Evolutionary conservation across 1,140 invertebrate species (phyloP).

Genomic region (Drosophila sulfurigaster): DNA sequence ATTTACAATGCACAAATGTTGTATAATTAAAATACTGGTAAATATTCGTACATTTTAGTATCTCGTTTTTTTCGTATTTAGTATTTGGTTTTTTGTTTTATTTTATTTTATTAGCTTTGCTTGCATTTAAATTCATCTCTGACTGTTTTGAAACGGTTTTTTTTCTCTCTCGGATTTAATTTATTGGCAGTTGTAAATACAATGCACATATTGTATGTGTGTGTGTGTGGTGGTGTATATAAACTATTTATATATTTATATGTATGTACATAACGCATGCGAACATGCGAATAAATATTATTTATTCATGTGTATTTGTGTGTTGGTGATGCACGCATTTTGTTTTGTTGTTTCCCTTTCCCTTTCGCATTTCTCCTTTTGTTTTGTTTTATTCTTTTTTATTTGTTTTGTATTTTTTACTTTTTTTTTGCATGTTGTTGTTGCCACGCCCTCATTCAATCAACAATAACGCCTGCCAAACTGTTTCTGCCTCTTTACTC

Average conservation of each 20-base stretch:
- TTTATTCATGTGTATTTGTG: slow-evolving; percentile 57
- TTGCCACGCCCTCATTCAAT: slow-evolving; percentile 51
- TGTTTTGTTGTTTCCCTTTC: background rate
- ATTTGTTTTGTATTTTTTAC: slow-evolving; percentile 15
- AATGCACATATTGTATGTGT: slow-evolving; percentile 48
- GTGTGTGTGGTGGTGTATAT: slow-evolving; percentile 43
- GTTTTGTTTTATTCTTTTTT: slow-evolving; percentile 17
- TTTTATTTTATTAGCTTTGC: slow-evolving; percentile 36
- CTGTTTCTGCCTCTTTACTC: slow-evolving; percentile 5
- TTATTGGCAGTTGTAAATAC: slow-evolving; percentile 67
- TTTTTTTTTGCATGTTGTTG: slow-evolving; percentile 18
- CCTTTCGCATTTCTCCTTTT: slow-evolving; percentile 2
- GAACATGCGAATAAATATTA: slow-evolving; percentile 61
- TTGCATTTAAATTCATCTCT: slow-evolving; percentile 53
- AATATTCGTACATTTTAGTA: slow-evolving; percentile 59
- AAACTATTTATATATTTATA: slow-evolving; percentile 53
- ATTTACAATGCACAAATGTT: slow-evolving; percentile 39
- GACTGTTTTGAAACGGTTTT: slow-evolving; percentile 54
- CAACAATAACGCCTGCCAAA: slow-evolving; percentile 45
- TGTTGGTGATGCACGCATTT: slow-evolving; percentile 15
- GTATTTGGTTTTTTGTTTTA: slow-evolving; percentile 1
- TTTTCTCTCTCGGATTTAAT: slow-evolving; percentile 40
- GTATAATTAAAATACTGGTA: slow-evolving; percentile 64
- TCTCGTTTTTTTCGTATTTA: slow-evolving; percentile 33
- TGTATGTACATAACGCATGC: slow-evolving; percentile 61